These are phyloP conservation scores for Keiferia lycopersicella DNA, from an alignment of 2,888 invertebrate genomes.

Conservation along the genomic window DNA sequence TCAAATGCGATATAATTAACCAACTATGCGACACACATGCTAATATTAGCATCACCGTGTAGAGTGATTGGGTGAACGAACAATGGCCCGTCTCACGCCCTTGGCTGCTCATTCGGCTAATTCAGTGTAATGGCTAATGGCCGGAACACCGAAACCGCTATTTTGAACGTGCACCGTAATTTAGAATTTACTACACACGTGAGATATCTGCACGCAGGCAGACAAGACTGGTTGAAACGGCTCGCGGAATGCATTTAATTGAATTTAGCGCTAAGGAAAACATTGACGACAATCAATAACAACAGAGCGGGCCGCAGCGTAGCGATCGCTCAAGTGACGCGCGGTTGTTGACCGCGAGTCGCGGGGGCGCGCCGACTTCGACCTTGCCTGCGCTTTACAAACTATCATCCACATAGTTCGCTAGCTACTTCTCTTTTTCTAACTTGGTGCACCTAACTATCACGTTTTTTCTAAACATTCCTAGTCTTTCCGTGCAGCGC, in stretches of 20 bases:
- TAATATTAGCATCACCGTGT: conserved; percentile 38
- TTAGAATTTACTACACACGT: background rate
- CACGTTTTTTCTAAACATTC: background rate
- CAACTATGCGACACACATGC: conserved; percentile 31
- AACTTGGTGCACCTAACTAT: background rate
- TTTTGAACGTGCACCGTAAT: conserved; percentile 1
- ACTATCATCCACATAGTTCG: background rate
- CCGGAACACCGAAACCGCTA: conserved; percentile 26
- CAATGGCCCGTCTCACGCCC: conserved; percentile 38
- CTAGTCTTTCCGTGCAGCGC: background rate
- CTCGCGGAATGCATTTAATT: conserved; percentile 46
- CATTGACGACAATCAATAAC: conserved; percentile 71
- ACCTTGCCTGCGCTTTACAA: conserved; percentile 54
- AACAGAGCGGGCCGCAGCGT: conserved; percentile 60
- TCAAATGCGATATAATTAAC: no score
- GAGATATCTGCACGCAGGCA: background rate
- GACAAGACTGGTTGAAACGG: background rate
- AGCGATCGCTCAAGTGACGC: conserved; percentile 56
- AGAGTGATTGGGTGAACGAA: conserved; percentile 40
- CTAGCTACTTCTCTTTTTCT: background rate
- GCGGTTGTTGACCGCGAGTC: conserved; percentile 71
- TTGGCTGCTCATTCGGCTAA: conserved; percentile 38
- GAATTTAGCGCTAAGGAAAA: conserved; percentile 55
- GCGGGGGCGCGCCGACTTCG: conserved; percentile 63
- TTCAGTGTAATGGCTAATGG: conserved; percentile 27